Evolutionary conservation across 2,888 invertebrate genomes (phyloP).

Genomic region (Lasioglossum leucozonium): DNA sequence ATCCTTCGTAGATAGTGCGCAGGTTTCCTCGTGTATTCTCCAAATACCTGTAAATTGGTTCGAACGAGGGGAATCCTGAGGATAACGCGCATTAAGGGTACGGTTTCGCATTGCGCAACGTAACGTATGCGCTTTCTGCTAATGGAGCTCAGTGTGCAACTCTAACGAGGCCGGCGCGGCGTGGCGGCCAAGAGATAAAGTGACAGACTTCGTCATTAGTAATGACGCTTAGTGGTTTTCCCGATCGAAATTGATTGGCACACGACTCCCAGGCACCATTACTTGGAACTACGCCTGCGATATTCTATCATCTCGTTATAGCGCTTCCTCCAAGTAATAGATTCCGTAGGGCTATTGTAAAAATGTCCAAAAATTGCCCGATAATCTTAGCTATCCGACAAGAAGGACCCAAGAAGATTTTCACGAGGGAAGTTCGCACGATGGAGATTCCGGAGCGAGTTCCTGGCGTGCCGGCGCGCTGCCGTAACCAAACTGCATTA

Average conservation of each 20-base stretch:
- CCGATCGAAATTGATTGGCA: background rate
- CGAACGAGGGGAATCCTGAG: slow-evolving; percentile 34
- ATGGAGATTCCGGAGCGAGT: background rate
- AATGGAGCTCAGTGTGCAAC: slow-evolving; percentile 6
- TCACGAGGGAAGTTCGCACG: background rate
- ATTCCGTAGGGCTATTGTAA: background rate
- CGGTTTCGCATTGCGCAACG: slow-evolving; percentile 16
- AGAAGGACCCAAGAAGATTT: background rate
- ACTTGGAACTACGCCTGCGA: too few species aligned
- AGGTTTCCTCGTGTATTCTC: slow-evolving; percentile 35
- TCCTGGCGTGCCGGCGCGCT: background rate
- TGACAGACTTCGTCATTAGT: background rate
- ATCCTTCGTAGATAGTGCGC: slow-evolving; percentile 20
- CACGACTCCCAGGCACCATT: too few species aligned
- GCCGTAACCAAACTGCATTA: background rate
- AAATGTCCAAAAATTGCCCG: background rate
- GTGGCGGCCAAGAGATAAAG: background rate
- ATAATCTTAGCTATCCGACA: background rate
- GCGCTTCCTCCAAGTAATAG: too few species aligned
- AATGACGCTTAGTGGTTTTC: background rate
- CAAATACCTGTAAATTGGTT: slow-evolving; percentile 49
- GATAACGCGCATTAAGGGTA: slow-evolving; percentile 32
- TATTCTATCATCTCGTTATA: too few species aligned
- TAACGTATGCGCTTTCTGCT: background rate
- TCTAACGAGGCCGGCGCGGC: background rate